Evolutionary conservation across 2,888 invertebrate genomes (phyloP).

Genomic region (Agonopterix heracliana): DNA sequence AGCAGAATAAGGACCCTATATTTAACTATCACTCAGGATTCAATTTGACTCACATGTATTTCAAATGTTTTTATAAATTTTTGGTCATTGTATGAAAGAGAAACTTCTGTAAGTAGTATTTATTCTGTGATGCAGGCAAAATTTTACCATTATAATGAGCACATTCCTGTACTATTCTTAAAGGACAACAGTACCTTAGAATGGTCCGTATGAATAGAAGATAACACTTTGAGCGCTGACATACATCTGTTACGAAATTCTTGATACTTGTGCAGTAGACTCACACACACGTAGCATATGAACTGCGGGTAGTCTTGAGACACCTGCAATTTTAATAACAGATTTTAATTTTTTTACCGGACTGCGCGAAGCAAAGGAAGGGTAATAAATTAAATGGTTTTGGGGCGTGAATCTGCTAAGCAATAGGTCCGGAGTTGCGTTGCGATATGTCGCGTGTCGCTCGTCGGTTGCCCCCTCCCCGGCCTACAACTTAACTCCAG

Average conservation of each 20-base stretch:
- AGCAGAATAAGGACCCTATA: too few relatives aligned
- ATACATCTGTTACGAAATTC: slow-evolving; percentile 26
- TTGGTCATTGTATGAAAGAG: neutral
- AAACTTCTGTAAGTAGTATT: neutral
- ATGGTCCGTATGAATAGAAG: slow-evolving; percentile 9
- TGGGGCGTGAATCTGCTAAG: too few relatives aligned
- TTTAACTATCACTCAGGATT: too few relatives aligned
- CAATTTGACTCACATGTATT: too few relatives aligned
- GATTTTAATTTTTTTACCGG: neutral
- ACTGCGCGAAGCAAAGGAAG: neutral
- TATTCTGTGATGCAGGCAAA: neutral
- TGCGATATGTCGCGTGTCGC: too few relatives aligned
- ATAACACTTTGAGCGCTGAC: slow-evolving; percentile 21
- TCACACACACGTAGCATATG: slow-evolving; percentile 29
- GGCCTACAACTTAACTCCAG: too few relatives aligned
- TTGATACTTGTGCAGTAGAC: slow-evolving; percentile 24
- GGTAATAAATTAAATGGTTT: neutral
- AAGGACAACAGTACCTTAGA: slow-evolving; percentile 12
- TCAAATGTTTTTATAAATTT: too few relatives aligned
- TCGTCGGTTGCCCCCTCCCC: too few relatives aligned
- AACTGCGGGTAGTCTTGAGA: slow-evolving; percentile 7
- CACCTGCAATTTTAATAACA: slow-evolving; percentile 8
- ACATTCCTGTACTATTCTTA: neutral
- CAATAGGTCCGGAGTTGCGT: neutral
- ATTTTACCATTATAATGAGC: neutral